Evolutionary conservation across 2,797 vertebrate species (phyloP), one percentile per base, ranked within the genome.

Genomic region (Sylvilagus floridanus): DNA sequence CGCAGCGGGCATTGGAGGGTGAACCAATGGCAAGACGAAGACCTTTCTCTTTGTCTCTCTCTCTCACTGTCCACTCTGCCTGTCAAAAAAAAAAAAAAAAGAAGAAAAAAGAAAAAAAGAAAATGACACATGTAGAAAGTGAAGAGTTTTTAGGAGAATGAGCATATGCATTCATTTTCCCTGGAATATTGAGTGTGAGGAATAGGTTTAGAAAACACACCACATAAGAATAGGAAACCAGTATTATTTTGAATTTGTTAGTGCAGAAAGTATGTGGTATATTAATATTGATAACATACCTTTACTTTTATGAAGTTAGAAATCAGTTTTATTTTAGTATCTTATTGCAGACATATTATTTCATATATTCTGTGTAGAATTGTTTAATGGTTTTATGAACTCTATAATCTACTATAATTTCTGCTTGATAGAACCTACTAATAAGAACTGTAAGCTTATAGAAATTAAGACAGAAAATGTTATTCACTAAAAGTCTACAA

Each of bases 381-480:
- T 66, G 75, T 66, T 84, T 21, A 78, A 79, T 50, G 47, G 12
- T 90, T 75, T 93, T 76, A 84, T 84, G 11, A 17, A 82, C 30
- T 94, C 57, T 93, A 35, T 35, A 87, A 89, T 88, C 24, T 93
- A 68, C 26, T 52, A 1, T 73, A 78, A 82, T 88, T 62, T 62
- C n/a, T 47, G 52, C 8, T 37, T 68, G 60, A 60, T 54, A 86
- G 30, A 85, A 72, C 6, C 5, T 62, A 54, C 4, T 89, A 37
- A 81, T 76, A 32, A 87, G 16, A 85, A 76, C 0, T 79, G 47
- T 52, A 22, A 71, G 66, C 60, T n/a, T 47, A 65, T 19, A 88
- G 8, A 92, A n/a, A 77, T 82, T 76, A 90, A 93, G 4, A 85
- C 10, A 72, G 26, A 19, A 66, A 14, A 86, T 63, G 0, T 14